Evolutionary conservation across 2,888 invertebrate genomes (phyloP).

Genomic region (Lucinisca nassula): DNA sequence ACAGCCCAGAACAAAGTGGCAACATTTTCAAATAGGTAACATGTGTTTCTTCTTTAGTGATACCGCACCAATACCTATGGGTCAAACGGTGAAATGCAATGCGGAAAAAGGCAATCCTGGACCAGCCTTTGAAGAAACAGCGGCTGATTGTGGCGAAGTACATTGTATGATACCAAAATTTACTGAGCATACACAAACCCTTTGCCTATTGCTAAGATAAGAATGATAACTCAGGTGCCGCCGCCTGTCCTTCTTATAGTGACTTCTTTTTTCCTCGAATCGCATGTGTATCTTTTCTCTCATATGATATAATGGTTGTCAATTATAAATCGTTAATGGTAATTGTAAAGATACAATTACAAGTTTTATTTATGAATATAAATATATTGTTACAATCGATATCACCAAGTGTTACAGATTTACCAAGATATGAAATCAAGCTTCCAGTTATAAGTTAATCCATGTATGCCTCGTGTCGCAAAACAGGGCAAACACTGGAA

Average conservation of each 20-base stretch:
- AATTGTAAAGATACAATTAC: neutral
- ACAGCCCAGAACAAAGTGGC: neutral
- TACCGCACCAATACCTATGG: neutral
- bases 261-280: neutral
- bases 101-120: too few relatives aligned
- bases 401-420: neutral
- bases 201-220: too few relatives aligned
- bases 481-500: too few relatives aligned
- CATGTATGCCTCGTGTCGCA: too few relatives aligned
- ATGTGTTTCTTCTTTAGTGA: neutral
- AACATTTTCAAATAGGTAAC: neutral
- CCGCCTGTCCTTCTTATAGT: too few relatives aligned
- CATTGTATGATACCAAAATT: too few relatives aligned
- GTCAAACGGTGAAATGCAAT: neutral
- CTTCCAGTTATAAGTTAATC: too few relatives aligned
- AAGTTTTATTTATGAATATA: neutral
- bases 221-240: too few relatives aligned
- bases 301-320: neutral
- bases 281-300: neutral
- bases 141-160: too few relatives aligned
- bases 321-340: neutral
- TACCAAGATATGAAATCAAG: too few relatives aligned
- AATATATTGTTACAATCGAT: neutral
- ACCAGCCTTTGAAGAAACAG: too few relatives aligned
- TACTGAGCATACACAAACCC: too few relatives aligned